Evolutionary conservation across 1,140 invertebrate species (phyloP), one percentile per base, ranked within the genome.

Genomic region (Drosophila erecta): DNA sequence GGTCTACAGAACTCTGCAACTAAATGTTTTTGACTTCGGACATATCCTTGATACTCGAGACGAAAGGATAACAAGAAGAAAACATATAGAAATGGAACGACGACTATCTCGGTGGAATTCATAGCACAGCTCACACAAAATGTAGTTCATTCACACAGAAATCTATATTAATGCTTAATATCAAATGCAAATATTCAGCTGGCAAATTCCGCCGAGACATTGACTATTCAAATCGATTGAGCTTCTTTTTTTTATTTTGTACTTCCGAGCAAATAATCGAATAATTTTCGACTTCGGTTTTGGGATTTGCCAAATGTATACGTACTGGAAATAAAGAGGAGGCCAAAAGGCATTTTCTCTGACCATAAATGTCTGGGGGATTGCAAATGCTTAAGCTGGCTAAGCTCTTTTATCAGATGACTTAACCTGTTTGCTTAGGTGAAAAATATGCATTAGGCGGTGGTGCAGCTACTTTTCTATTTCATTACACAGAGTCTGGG

Each of bases 91-190:
- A 33, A 50, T 33, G 27, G n/a, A 37, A 41, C 27, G 40, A 37
- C 20, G 35, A 30, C 27, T 3, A 47, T 37, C 54, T 33, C 50
- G 7, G 2, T 20, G 46, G 66, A 58, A 66, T 64, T 24, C 27
- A 20, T 27, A 30, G 47, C 35, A 49, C 24, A 49, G 10, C 10
- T 17, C 20, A 4, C 43, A 24, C 12, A 46, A 15, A 49, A 49
- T 30, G 47, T 33, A 10, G 30, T 10, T 30, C 30, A 49, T 49
- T 47, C 43, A 58, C 70, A 73, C 41, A 43, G 57, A 43, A 57
- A 55, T 47, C 54, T 41, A 60, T 46, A 59, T 59, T 46, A 78
- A 81, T 71, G 51, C 61, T 81, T 55, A 66, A 76, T 76, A 70
- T 40, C 35, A 44, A 24, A 72, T 57, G 62, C 47, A 72, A 76